Evolutionary conservation across 2,888 invertebrate genomes (phyloP).

Genomic region (Brenthis hecate): DNA sequence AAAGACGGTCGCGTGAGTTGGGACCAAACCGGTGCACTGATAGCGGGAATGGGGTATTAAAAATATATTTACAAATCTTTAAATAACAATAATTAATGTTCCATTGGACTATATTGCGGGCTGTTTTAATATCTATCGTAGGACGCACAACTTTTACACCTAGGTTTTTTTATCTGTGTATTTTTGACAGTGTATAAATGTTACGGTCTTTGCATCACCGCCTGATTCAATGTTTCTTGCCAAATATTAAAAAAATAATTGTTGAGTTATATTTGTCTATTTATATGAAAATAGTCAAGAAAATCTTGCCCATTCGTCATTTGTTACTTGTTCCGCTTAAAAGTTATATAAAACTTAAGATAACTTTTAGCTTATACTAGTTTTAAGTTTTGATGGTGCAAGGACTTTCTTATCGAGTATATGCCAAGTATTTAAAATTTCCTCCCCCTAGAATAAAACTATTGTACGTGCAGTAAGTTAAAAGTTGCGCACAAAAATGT

Average conservation of each 20-base stretch:
- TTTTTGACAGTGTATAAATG: slow-evolving; percentile 42
- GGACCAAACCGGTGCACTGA: slow-evolving; percentile 81
- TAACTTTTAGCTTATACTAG: slow-evolving; percentile 29
- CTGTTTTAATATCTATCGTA: slow-evolving; percentile 64
- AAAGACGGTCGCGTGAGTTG: slow-evolving; percentile 48
- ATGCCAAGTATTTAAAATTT: slow-evolving; percentile 27
- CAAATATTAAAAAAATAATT: slow-evolving; percentile 34
- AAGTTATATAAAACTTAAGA: slow-evolving; percentile 13
- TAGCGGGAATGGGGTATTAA: slow-evolving; percentile 58
- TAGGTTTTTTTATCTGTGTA: slow-evolving; percentile 44
- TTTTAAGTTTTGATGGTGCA: slow-evolving; percentile 35
- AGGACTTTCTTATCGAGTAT: slow-evolving; percentile 28
- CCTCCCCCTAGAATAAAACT: slow-evolving; percentile 16
- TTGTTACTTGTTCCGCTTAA: slow-evolving; percentile 17
- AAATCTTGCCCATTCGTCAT: slow-evolving; percentile 27
- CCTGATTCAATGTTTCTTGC: slow-evolving; percentile 43
- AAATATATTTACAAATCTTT: slow-evolving; percentile 24
- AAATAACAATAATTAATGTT: slow-evolving; percentile 38
- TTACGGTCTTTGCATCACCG: slow-evolving; percentile 49
- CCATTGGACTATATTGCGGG: slow-evolving; percentile 50
- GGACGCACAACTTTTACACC: slow-evolving; percentile 50
- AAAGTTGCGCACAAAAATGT: slow-evolving; percentile 69
- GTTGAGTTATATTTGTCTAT: slow-evolving; percentile 4
- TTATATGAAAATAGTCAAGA: slow-evolving; percentile 15
- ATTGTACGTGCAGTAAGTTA: slow-evolving; percentile 36